Base-by-base conservation (phyloP, 1,140 invertebrate species). In the Saccostrea cuccullata region DNA sequence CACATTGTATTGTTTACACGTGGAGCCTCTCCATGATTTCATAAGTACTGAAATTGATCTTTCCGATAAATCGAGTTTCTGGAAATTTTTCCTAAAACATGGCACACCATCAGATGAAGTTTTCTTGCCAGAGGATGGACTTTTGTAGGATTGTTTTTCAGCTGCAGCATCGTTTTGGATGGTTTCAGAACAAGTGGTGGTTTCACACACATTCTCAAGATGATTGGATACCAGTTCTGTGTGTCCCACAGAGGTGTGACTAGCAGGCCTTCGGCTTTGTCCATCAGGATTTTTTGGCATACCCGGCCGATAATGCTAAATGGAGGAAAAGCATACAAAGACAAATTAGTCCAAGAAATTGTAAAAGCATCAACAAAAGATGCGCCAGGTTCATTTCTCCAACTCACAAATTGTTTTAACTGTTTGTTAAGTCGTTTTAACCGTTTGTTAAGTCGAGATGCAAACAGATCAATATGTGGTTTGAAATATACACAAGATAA, bases 341-440 rank as follows among this genome's bases (percentile, higher is more conserved):
- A 82, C 83, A 47, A 73, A n/a, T 55, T 55, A 23, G 1, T 85
- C 89, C 90, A 90, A 1, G 0, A 56, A 26, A 91, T 56, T 36
- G 87, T 70, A 87, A 91, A 92, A 30, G 91, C 87, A 88, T 92
- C 87, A 55, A 90, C 84, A 82, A 88, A 89, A 47, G 88, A 23
- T n/a, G 90, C 87, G 60, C 70, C 13, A 9, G 88, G 87, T 56
- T 92, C 90, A 58, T 87, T 82, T 84, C 17, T 40, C 23, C 23
- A 90, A 40, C 89, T 88, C 15, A 91, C 82, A 87, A 90, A 91
- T 12, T 5, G 6, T 67, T 82, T 2, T 15, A 89, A 17, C 82
- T 90, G 82, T 20, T 84, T 40, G 83, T 91, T 92, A 58, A 88
- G 47, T 55, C 88, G 64, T 6, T 88, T n/a, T n/a, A n/a, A n/a